phyloP scores from a whole-genome alignment of 2,113 vertebrate genomes.

The Cnemophilus loriae region DNA sequence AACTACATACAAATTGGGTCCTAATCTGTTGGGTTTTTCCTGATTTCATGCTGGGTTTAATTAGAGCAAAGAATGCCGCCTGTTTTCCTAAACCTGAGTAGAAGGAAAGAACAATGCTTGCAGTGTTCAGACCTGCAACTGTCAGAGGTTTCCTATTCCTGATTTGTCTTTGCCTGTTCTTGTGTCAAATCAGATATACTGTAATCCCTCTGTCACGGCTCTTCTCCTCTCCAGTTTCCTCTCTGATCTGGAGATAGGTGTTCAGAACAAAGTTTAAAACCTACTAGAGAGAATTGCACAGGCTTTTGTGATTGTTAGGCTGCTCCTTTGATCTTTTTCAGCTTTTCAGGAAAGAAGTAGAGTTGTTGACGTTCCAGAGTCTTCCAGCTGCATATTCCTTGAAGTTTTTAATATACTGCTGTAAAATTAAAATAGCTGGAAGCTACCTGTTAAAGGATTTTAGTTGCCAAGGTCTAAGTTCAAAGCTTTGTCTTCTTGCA shows the following conservation, averaged over 20 bases:
- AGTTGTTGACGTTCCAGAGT: background rate
- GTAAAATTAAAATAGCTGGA: background rate
- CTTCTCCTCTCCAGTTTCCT: background rate
- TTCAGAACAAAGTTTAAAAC: background rate
- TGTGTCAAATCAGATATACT: conserved; percentile 19
- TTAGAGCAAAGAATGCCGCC: background rate
- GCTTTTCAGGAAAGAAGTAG: background rate
- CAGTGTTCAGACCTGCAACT: conserved; percentile 17
- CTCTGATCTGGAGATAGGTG: background rate
- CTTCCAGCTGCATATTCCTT: background rate
- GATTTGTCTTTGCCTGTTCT: background rate
- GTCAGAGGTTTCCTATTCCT: conserved; percentile 14
- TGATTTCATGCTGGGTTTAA: background rate
- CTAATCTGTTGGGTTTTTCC: background rate
- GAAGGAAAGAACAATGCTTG: background rate
- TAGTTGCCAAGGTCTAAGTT: background rate
- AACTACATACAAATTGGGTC: background rate
- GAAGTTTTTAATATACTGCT: background rate
- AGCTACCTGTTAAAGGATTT: background rate
- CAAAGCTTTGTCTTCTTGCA: background rate
- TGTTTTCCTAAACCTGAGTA: background rate
- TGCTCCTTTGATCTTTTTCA: background rate
- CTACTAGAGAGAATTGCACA: background rate
- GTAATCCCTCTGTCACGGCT: background rate
- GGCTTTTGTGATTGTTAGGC: background rate